These are phyloP conservation scores for Ennomos fuscantarius DNA, from an alignment of 2,888 invertebrate genomes.

Conservation along the genomic window DNA sequence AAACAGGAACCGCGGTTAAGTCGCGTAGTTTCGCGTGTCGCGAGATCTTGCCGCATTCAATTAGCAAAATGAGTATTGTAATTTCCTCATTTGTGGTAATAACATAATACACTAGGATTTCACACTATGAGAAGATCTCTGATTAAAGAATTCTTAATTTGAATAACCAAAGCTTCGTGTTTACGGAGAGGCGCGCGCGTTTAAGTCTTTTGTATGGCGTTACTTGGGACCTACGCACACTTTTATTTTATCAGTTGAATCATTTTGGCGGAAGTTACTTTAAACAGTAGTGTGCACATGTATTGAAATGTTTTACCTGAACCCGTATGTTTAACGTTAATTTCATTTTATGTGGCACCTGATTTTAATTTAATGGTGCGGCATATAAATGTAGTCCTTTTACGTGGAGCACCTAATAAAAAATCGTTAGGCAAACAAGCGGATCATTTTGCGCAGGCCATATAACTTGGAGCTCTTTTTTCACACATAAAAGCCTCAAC, in stretches of 20 bases:
- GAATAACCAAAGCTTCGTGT: conserved; percentile 6
- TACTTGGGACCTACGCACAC: not conserved
- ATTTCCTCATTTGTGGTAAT: conserved; percentile 52
- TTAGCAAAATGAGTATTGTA: conserved; percentile 44
- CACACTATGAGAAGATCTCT: conserved; percentile 21
- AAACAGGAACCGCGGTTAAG: conserved; percentile 44
- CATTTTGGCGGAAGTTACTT: not conserved
- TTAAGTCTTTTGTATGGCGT: conserved; percentile 45
- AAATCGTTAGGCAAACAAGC: no score
- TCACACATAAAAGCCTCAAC: conserved; percentile 4
- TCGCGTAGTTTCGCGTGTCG: conserved; percentile 39
- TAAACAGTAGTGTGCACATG: not conserved
- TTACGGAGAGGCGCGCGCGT: conserved; percentile 36
- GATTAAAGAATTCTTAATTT: conserved; percentile 12
- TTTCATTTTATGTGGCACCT: no score
- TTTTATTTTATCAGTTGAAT: conserved; percentile 2
- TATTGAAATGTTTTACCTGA: no score
- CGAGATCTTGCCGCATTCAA: conserved; percentile 42
- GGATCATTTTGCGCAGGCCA: no score
- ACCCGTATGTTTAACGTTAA: no score
- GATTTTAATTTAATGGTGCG: no score
- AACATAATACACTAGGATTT: conserved; percentile 41
- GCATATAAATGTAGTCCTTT: no score
- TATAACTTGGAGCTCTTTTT: no score
- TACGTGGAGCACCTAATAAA: no score